phyloP scores from a whole-genome alignment of 2,797 vertebrate genomes.

The Harpagifer antarcticus region DNA sequence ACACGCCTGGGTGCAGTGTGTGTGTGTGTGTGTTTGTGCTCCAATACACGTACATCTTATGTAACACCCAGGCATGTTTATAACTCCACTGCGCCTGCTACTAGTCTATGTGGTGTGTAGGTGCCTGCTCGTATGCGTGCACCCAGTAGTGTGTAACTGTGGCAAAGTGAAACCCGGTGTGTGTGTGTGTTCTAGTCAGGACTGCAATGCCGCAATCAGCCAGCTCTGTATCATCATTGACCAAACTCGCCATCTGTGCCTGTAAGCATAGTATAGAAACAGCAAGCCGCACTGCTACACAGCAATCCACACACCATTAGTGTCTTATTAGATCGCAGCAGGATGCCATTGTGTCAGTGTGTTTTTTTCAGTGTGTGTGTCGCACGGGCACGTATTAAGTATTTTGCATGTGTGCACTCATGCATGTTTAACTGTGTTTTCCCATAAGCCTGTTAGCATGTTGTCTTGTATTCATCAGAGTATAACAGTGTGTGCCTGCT shows the following conservation, averaged over 20 bases:
- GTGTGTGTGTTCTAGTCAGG: slow-evolving; percentile 40
- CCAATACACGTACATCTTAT: slow-evolving; percentile 67
- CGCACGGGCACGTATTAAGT: neutral
- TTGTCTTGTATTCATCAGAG: slow-evolving; percentile 11
- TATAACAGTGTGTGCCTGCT: slow-evolving; percentile 20
- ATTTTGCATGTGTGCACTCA: slow-evolving; percentile 7
- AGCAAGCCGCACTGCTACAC: slow-evolving; percentile 50
- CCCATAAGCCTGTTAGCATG: slow-evolving; percentile 17
- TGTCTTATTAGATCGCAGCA: slow-evolving; percentile 29
- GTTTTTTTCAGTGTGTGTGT: neutral
- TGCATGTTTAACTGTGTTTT: slow-evolving; percentile 8
- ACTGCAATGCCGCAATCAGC: slow-evolving; percentile 67
- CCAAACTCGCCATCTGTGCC: slow-evolving; percentile 74
- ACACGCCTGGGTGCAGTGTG: slow-evolving; percentile 1
- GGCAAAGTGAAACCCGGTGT: slow-evolving; percentile 15
- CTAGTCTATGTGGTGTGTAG: slow-evolving; percentile 47
- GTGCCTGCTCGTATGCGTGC: slow-evolving; percentile 38
- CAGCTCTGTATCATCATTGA: slow-evolving; percentile 67
- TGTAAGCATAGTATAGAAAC: slow-evolving; percentile 62
- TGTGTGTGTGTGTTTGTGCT: slow-evolving; percentile 15
- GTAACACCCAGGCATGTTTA: slow-evolving; percentile 71
- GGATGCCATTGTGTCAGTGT: slow-evolving; percentile 4
- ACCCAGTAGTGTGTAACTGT: slow-evolving; percentile 48
- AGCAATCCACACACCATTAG: slow-evolving; percentile 32
- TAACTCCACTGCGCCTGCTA: slow-evolving; percentile 48